phyloP scores from a whole-genome alignment of 2,113 vertebrate species.

The Sinocyclocheilus anshuiensis region DNA sequence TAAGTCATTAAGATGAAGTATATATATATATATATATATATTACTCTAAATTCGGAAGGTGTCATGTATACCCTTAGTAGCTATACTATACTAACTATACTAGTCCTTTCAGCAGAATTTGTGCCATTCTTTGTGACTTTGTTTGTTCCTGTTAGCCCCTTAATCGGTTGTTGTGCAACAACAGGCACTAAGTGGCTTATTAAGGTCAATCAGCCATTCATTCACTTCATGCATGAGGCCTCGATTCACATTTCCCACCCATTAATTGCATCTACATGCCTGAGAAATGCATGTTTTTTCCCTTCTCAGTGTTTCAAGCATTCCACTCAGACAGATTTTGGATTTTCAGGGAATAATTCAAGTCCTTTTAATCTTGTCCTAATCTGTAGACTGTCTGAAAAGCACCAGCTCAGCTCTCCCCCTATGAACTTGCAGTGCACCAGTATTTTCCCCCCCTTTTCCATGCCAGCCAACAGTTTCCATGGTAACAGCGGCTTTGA shows the following conservation, averaged over 20 bases:
- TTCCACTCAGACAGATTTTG: not conserved
- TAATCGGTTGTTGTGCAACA: constrained; percentile 19
- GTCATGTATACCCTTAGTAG: too few species aligned
- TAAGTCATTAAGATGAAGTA: too few species aligned
- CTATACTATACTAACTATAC: not conserved
- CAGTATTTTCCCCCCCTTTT: constrained; percentile 46
- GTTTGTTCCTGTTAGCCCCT: constrained; percentile 26
- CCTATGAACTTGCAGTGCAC: constrained; percentile 43
- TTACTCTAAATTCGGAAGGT: too few species aligned
- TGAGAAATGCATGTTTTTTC: not conserved
- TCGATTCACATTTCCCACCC: constrained; percentile 32
- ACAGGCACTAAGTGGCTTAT: constrained; percentile 37
- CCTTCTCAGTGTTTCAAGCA: not conserved
- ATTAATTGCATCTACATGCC: not conserved
- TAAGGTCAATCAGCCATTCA: constrained; percentile 45
- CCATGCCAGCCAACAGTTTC: constrained; percentile 79
- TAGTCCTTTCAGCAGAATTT: not conserved
- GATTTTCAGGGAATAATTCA: constrained; percentile 19
- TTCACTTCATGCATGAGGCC: constrained; percentile 24
- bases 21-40: too few species aligned
- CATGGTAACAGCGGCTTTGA: constrained; percentile 82
- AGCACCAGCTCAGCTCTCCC: constrained; percentile 41
- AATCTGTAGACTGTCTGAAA: constrained; percentile 27
- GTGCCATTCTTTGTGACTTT: not conserved
- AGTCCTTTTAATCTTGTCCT: constrained; percentile 31